Percentiles rank a stretch among this genome's conserved stretches.
These are phyloP conservation scores for Drosophila serrata DNA, from an alignment of 1,140 invertebrate species.

Conservation along the genomic window DNA sequence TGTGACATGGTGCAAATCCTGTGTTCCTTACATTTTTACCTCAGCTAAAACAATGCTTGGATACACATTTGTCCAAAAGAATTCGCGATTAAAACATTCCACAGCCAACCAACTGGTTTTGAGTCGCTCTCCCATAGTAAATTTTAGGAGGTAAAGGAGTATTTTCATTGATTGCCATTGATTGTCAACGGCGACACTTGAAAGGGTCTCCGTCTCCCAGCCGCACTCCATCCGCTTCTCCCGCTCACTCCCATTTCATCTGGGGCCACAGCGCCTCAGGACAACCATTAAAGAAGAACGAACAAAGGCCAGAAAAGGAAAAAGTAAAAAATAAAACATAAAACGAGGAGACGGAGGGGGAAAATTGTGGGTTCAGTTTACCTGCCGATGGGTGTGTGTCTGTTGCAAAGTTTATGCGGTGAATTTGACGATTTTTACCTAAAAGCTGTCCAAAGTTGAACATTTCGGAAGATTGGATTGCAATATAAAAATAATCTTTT, in stretches of 20 bases:
- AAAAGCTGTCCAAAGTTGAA: not conserved
- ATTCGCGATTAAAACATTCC: constrained; percentile 29
- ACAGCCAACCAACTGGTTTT: constrained; percentile 52
- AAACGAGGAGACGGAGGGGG: constrained; percentile 11
- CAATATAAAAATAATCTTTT: not conserved
- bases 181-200: constrained; percentile 52
- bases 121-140: constrained; percentile 5
- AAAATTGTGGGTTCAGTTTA: constrained; percentile 69
- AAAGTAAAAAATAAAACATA: constrained; percentile 5
- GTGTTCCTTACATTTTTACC: not conserved
- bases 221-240: constrained; percentile 10
- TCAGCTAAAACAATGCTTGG: constrained; percentile 5
- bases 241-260: constrained; percentile 24
- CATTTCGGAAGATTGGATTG: not conserved
- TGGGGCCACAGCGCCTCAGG: constrained; percentile 42
- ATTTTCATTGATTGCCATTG: constrained; percentile 74
- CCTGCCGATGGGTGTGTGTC: constrained; percentile 32
- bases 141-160: constrained; percentile 22
- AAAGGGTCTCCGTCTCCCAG: constrained; percentile 13
- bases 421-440: not conserved
- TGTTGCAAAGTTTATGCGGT: constrained; percentile 3
- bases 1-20: too few species aligned
- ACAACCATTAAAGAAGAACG: constrained; percentile 58
- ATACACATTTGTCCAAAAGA: not conserved
- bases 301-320: constrained; percentile 45